Evolutionary conservation across 1,140 invertebrate genomes (phyloP).

Genomic region (Druon quercuslanigerum): DNA sequence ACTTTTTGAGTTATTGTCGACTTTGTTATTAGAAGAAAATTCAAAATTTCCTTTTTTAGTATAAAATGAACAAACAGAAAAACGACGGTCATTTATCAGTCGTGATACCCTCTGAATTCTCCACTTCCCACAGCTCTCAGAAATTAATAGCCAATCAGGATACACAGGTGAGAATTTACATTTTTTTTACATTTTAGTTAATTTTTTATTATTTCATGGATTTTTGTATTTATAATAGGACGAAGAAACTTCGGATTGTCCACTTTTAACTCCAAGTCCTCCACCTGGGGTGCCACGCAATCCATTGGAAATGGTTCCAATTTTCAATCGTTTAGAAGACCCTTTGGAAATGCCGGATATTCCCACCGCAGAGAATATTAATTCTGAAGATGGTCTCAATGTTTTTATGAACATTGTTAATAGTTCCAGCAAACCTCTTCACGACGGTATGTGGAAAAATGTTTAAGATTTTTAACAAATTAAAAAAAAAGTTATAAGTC

Average conservation of each 20-base stretch:
- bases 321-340: slow-evolving; percentile 62
- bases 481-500: background rate
- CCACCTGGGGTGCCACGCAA: slow-evolving; percentile 43
- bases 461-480: too few species aligned
- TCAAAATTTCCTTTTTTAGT: too few species aligned
- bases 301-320: slow-evolving; percentile 47
- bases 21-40: too few species aligned
- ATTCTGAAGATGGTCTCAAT: slow-evolving; percentile 68
- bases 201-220: background rate
- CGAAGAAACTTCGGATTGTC: slow-evolving; percentile 74
- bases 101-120: background rate
- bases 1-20: too few species aligned
- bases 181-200: slow-evolving; percentile 9
- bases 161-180: background rate
- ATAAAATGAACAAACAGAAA: slow-evolving; percentile 18
- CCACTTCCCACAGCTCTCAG: background rate
- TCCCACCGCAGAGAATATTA: slow-evolving; percentile 65
- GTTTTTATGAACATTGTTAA: slow-evolving; percentile 71
- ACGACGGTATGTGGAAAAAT: slow-evolving; percentile 61
- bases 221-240: slow-evolving; percentile 53
- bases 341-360: slow-evolving; percentile 60
- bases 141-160: slow-evolving; percentile 19
- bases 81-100: background rate
- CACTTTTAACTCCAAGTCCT: slow-evolving; percentile 72
- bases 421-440: slow-evolving; percentile 67